These are phyloP conservation scores for Tympanoctomys barrerae DNA, from an alignment of 2,797 vertebrate species.

Conservation along the genomic window DNA sequence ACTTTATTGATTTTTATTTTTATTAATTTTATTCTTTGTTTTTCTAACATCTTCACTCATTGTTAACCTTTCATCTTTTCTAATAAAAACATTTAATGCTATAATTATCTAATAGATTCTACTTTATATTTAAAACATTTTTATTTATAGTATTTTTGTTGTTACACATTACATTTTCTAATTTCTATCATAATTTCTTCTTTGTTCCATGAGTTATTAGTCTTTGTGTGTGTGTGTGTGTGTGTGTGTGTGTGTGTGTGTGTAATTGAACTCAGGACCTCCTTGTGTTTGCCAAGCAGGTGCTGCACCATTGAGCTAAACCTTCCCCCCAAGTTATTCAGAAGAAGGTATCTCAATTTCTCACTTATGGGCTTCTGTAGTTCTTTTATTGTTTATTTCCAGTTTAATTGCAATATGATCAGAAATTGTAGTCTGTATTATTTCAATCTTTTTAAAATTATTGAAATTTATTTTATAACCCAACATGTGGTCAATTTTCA, in stretches of 20 bases:
- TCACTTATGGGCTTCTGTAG: neutral
- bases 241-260: too few relatives aligned
- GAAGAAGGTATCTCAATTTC: slow-evolving; percentile 50
- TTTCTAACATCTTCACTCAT: slow-evolving; percentile 4
- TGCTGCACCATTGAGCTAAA: too few relatives aligned
- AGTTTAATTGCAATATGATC: slow-evolving; percentile 38
- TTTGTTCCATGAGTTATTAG: neutral
- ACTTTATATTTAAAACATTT: slow-evolving; percentile 16
- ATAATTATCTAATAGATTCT: slow-evolving; percentile 29
- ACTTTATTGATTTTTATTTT: slow-evolving; percentile 10
- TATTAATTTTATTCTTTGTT: neutral
- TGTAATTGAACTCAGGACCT: too few relatives aligned
- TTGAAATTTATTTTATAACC: slow-evolving; percentile 46
- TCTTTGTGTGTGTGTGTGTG: too few relatives aligned
- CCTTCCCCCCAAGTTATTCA: neutral
- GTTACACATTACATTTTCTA: slow-evolving; percentile 41
- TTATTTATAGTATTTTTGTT: slow-evolving; percentile 24
- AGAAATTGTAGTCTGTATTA: slow-evolving; percentile 10
- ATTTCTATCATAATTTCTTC: slow-evolving; percentile 50
- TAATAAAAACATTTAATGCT: slow-evolving; percentile 31
- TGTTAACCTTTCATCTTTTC: slow-evolving; percentile 25
- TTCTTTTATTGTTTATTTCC: slow-evolving; percentile 53
- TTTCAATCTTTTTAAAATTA: slow-evolving; percentile 56
- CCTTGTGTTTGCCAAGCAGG: too few relatives aligned
- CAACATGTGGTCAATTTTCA: slow-evolving; percentile 43